Base-by-base conservation (phyloP, 2,113 vertebrate genomes). In the Semicossyphus pulcher region DNA sequence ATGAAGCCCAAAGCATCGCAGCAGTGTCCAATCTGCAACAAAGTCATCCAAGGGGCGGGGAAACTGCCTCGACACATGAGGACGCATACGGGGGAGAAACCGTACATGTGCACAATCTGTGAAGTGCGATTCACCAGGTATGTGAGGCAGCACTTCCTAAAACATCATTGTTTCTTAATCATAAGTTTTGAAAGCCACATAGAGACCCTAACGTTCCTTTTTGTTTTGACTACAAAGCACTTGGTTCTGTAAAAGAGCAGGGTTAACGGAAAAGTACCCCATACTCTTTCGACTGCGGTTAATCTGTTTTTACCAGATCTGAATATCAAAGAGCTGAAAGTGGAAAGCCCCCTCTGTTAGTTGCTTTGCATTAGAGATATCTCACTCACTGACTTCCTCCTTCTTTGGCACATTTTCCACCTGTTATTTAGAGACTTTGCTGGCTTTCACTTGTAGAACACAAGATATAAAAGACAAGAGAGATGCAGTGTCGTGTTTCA, bases 101-200 rank as follows among this genome's bases (percentile, higher is more conserved):
- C 98, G 20, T 99, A 99, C 85, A 97, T 98, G 96, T 99, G 98
- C 91, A 98, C 85, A 85, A 98, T 99, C 94, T 99, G 98, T 63
- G 97, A 98, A 91, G 98, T 99, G 66, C 96, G 97, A 81, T 99
- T 99, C 86, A 99, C 98, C 93, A 98, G 97, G 98, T 99, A 90
- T 47, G 95, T 79, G 5, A 49, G 42, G 25, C 56, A 20, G 36
- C 23, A 49, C 25, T 12, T 63, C 11, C 18, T 26, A 32, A 29
- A 6, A 31, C 26, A 18, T 4, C 4, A 10, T 58, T 31, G 21
- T 11, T 11, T 28, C 20, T 49, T 52, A 4, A 15, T 12, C 10
- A 1, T 1, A n/a, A 57, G 18, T 2, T 49, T 56, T 54, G 56
- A 21, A 52, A 31, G 45, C 1, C 31, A 28, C 26, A n/a, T 0